Conservation (phyloP, 2,888 invertebrate genomes). For the Aphelenchoides bicaudatus region DNA sequence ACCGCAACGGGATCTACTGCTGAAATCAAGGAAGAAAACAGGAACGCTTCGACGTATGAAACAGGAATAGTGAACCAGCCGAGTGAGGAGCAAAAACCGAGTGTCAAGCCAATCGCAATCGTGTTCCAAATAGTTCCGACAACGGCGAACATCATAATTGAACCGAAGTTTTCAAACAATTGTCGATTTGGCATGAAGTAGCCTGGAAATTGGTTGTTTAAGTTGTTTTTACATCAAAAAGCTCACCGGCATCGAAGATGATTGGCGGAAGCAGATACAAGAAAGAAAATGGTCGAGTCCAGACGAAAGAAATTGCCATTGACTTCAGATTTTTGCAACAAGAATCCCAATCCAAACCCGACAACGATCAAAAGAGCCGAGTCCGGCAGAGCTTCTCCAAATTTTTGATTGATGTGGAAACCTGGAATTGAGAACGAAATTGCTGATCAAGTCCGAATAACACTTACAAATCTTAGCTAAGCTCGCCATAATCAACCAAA, state of each 20-base stretch:
- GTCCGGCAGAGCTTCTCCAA: constrained; percentile 74
- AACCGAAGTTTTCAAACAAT: constrained; percentile 94
- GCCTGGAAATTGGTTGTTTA: constrained; percentile 66
- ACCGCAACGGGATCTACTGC: constrained; percentile 68
- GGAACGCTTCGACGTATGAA: constrained; percentile 57
- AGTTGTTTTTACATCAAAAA: not conserved
- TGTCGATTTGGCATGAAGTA: constrained; percentile 96
- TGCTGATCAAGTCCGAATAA: not conserved
- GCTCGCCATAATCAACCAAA: constrained; percentile 38
- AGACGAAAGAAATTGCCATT: constrained; percentile 32
- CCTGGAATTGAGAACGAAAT: constrained; percentile 22
- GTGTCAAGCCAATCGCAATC: constrained; percentile 30
- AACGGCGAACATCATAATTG: constrained; percentile 82
- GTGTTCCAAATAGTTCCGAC: constrained; percentile 81
- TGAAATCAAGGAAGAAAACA: constrained; percentile 66
- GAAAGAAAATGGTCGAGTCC: constrained; percentile 80
- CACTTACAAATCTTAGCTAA: constrained; percentile 41
- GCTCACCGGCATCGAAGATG: constrained; percentile 77
- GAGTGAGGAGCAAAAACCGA: not conserved
- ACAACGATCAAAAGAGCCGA: constrained; percentile 91
- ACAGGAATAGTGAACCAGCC: not conserved
- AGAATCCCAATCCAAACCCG: constrained; percentile 78
- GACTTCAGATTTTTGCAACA: constrained; percentile 28
- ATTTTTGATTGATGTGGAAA: constrained; percentile 32
- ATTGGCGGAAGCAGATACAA: constrained; percentile 96